A percentile compares a stretch with the other conserved stretches of the same genome.
Evolutionary conservation across 2,888 invertebrate species (phyloP).

Genomic region (Heliconius cydno): DNA sequence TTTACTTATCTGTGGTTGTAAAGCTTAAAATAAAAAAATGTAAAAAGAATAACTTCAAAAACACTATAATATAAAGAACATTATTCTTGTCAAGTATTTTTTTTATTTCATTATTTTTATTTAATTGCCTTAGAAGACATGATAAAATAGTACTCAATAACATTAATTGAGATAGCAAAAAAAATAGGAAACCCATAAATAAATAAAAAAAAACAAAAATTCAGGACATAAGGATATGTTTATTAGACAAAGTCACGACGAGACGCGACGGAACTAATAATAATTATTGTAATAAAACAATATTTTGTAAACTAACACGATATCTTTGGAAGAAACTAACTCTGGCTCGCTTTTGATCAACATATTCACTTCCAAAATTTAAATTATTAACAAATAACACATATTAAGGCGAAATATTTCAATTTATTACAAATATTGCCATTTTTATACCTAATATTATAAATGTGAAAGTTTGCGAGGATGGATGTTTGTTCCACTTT

Average conservation of each 20-base stretch:
- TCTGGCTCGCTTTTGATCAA: constrained; percentile 62
- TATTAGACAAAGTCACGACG: constrained; percentile 80
- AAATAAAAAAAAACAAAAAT: constrained; percentile 54
- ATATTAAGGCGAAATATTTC: constrained; percentile 53
- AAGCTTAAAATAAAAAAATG: not conserved
- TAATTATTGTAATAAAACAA: constrained; percentile 49
- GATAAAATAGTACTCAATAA: not conserved
- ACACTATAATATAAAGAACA: not conserved
- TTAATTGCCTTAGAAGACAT: not conserved
- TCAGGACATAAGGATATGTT: constrained; percentile 81
- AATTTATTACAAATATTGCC: constrained; percentile 14
- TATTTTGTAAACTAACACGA: constrained; percentile 70
- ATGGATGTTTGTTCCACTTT: not conserved
- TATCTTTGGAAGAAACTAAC: constrained; percentile 81
- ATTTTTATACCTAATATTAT: not conserved
- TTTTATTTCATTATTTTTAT: not conserved
- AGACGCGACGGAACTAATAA: constrained; percentile 63
- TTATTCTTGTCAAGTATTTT: too few species aligned
- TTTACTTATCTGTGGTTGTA: not conserved
- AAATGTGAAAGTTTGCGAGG: not conserved
- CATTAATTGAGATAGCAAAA: not conserved
- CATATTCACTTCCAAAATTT: constrained; percentile 57
- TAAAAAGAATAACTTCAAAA: not conserved
- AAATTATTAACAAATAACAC: constrained; percentile 54
- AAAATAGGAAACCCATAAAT: not conserved